Conservation (phyloP, 1,140 invertebrate genomes). For the Neuroterus valhalla region DNA sequence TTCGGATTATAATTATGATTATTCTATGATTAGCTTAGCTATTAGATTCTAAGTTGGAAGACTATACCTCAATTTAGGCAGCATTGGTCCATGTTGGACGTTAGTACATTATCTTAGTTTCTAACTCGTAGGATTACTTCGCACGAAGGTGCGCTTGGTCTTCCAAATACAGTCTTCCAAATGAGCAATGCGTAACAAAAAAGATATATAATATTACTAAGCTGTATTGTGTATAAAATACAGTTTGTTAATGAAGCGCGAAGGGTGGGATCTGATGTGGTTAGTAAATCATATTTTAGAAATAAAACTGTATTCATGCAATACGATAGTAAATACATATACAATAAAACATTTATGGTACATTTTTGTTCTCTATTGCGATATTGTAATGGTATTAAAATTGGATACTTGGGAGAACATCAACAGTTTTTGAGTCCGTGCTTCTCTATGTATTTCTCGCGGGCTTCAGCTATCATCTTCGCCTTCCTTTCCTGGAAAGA, state of each 20-base stretch:
- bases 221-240: slow-evolving; percentile 24
- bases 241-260: slow-evolving; percentile 6
- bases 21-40: not conserved
- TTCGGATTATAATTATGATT: not conserved
- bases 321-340: slow-evolving; percentile 67
- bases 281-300: slow-evolving; percentile 55
- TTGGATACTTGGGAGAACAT: slow-evolving; percentile 49
- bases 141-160: slow-evolving; percentile 48
- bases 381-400: slow-evolving; percentile 16
- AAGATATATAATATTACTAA: slow-evolving; percentile 12
- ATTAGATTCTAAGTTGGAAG: not conserved
- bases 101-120: slow-evolving; percentile 32
- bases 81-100: slow-evolving; percentile 1
- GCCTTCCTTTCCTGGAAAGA: slow-evolving; percentile 87
- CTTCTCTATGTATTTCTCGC: slow-evolving; percentile 86
- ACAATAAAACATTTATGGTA: slow-evolving; percentile 56
- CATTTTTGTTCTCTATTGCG: slow-evolving; percentile 41
- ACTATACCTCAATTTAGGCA: slow-evolving; percentile 8
- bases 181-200: slow-evolving; percentile 17
- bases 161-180: slow-evolving; percentile 63
- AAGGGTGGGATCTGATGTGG: slow-evolving; percentile 38
- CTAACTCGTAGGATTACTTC: slow-evolving; percentile 27
- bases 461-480: slow-evolving; percentile 85
- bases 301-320: slow-evolving; percentile 67
- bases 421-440: slow-evolving; percentile 78